phyloP scores from a whole-genome alignment of 2,113 vertebrate genomes.

The Pygoscelis adeliae region DNA sequence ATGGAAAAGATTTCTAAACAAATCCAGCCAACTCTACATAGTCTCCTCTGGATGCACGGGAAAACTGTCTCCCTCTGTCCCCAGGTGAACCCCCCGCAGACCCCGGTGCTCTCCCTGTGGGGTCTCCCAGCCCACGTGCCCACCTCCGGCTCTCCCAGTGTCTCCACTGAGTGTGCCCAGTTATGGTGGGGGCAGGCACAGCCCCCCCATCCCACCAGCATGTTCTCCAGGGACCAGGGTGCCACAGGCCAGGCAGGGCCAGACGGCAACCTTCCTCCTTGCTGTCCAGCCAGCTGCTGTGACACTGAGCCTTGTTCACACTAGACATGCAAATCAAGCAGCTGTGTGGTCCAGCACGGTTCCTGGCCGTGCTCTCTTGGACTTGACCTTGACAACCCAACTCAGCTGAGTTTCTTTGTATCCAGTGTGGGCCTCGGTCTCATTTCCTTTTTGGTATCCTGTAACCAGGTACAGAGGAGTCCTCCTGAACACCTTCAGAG shows the following conservation, averaged over 20 bases:
- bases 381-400: not conserved
- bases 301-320: not conserved
- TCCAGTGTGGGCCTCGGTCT: not conserved
- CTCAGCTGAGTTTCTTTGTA: not conserved
- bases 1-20: not conserved
- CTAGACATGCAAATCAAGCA: not conserved
- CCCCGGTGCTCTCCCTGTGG: fast-evolving
- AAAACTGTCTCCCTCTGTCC: not conserved
- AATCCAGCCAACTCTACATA: not conserved
- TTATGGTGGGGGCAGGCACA: not conserved
- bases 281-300: not conserved
- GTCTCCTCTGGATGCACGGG: not conserved
- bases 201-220: fast-evolving
- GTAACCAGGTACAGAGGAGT: not conserved
- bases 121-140: fast-evolving
- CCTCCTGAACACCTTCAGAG: not conserved
- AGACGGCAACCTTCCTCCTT: not conserved
- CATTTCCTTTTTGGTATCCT: not conserved
- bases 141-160: not conserved
- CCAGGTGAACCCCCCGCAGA: not conserved
- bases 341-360: fast-evolving
- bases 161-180: not conserved
- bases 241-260: not conserved
- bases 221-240: not conserved
- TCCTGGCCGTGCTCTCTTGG: not conserved